phyloP scores from a whole-genome alignment of 2,113 vertebrate species.

The Campylorhamphus procurvoides region DNA sequence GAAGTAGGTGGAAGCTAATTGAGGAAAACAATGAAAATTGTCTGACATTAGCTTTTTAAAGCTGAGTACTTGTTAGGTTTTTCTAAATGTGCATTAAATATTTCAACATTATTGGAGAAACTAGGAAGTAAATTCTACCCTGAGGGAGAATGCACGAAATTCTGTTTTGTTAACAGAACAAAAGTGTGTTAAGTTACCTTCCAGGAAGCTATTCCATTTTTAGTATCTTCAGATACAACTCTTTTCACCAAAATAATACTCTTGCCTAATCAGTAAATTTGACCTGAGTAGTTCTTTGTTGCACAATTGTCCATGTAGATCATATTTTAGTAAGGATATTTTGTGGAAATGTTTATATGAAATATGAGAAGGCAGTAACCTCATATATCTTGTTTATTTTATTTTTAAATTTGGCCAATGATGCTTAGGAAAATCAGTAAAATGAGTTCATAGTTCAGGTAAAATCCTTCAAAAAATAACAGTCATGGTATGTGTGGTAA shows the following conservation, averaged over 20 bases:
- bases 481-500: background rate
- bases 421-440: background rate
- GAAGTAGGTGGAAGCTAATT: background rate
- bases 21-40: background rate
- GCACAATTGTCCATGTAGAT: background rate
- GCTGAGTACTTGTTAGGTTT: background rate
- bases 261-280: background rate
- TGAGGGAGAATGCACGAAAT: background rate
- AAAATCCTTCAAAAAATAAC: background rate
- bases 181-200: background rate
- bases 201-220: background rate
- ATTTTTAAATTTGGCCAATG: background rate
- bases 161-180: background rate
- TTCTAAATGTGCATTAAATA: background rate
- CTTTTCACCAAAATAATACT: background rate
- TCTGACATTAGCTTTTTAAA: background rate
- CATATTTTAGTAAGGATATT: background rate
- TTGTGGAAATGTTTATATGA: background rate
- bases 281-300: background rate
- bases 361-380: background rate
- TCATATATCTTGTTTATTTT: background rate
- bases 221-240: background rate
- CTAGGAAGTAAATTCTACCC: background rate
- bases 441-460: background rate
- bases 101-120: background rate